These are phyloP conservation scores for Julus scanicus DNA, from an alignment of 2,888 invertebrate species.

Conservation along the genomic window DNA sequence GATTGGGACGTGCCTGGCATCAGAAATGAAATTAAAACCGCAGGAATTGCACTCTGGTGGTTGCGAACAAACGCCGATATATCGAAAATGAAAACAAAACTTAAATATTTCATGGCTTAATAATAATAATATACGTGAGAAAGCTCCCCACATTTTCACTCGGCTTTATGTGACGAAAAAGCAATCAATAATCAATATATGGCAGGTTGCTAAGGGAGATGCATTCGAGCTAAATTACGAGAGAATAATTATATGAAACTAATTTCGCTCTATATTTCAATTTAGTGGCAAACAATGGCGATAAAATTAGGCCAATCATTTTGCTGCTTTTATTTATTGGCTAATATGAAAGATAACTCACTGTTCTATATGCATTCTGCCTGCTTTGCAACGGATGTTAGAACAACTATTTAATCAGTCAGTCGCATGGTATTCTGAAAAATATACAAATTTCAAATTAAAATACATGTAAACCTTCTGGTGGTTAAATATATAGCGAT, in stretches of 20 bases:
- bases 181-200: constrained; percentile 35
- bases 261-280: neutral
- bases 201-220: neutral
- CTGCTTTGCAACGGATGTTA: neutral
- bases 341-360: neutral
- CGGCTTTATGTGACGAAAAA: neutral
- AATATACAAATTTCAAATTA: neutral
- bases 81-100: constrained; percentile 24
- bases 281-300: constrained; percentile 15
- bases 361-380: neutral
- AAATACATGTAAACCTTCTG: neutral
- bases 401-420: neutral
- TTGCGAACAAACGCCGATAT: constrained; percentile 10
- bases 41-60: constrained; percentile 39
- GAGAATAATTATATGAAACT: constrained; percentile 34
- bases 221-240: neutral
- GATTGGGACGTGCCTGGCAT: constrained; percentile 27
- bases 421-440: neutral
- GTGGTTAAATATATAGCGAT: neutral
- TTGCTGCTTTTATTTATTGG: neutral
- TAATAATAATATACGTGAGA: neutral
- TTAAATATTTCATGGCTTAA: constrained; percentile 7
- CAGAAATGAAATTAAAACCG: constrained; percentile 35
- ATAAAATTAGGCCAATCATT: neutral
- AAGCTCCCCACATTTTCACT: neutral